Evolutionary conservation across 2,113 vertebrate genomes (phyloP).

Genomic region (Thamnaconus septentrionalis): DNA sequence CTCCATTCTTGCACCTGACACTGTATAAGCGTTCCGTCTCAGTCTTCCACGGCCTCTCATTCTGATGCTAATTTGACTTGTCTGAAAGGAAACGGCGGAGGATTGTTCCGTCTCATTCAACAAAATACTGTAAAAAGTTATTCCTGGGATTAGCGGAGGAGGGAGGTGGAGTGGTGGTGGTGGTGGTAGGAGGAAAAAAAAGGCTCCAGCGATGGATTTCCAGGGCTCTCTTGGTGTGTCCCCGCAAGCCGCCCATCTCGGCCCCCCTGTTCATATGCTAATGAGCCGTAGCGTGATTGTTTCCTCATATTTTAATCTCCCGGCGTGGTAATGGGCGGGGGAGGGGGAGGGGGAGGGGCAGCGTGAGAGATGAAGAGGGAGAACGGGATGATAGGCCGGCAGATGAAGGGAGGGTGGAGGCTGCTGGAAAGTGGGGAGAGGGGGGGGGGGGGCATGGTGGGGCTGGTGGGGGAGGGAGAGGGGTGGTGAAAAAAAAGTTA

Average conservation of each 20-base stretch:
- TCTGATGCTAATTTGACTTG: slow-evolving; percentile 78
- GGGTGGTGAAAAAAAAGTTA: slow-evolving; percentile 35
- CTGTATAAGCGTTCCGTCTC: slow-evolving; percentile 68
- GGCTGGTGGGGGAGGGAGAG: background rate
- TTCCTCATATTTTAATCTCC: slow-evolving; percentile 81
- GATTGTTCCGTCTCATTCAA: slow-evolving; percentile 72
- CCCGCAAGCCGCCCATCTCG: slow-evolving; percentile 46
- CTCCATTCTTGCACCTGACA: slow-evolving; percentile 66
- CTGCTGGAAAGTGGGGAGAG: slow-evolving; percentile 10
- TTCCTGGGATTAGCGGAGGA: slow-evolving; percentile 62
- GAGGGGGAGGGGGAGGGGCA: slow-evolving; percentile 17
- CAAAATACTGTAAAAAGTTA: slow-evolving; percentile 78
- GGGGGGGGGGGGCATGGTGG: background rate
- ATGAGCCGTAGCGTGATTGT: slow-evolving; percentile 76
- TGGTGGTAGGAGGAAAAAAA: slow-evolving; percentile 17
- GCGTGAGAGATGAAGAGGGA: slow-evolving; percentile 46
- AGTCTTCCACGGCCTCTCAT: slow-evolving; percentile 61
- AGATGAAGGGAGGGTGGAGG: slow-evolving; percentile 33
- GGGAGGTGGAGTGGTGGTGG: too few species aligned
- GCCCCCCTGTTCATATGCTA: slow-evolving; percentile 76
- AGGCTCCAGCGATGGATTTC: slow-evolving; percentile 67
- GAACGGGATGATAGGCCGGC: slow-evolving; percentile 33
- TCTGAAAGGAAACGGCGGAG: slow-evolving; percentile 63
- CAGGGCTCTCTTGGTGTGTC: slow-evolving; percentile 59
- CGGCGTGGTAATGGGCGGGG: slow-evolving; percentile 36